Evolutionary conservation across 35 echinoderm and acorn worm genomes (phyloP).

Genomic region (Ptychodera flava): DNA sequence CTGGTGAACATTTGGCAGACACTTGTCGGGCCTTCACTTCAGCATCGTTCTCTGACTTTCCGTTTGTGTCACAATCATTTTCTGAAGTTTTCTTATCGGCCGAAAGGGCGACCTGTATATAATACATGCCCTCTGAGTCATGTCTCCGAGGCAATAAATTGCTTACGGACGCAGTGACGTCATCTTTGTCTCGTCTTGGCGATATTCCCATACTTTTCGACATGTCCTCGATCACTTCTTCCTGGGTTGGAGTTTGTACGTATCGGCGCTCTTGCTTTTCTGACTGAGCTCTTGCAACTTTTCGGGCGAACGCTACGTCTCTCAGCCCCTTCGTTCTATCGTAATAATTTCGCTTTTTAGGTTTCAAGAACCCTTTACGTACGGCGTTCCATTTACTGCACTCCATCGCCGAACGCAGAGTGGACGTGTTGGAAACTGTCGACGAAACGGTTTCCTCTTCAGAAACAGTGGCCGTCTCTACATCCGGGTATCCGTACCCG

Average conservation of each 20-base stretch:
- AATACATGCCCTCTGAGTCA: background rate
- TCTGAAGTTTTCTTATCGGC: background rate
- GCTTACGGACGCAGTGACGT: too few relatives aligned
- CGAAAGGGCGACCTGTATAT: background rate
- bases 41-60: background rate
- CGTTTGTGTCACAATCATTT: background rate
- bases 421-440: background rate
- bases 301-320: background rate
- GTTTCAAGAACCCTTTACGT: background rate
- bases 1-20: background rate
- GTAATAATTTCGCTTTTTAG: background rate
- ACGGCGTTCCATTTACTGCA: background rate
- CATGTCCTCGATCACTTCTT: background rate
- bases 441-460: background rate
- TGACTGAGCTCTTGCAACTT: background rate
- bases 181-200: too few relatives aligned
- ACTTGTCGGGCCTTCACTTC: background rate
- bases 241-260: background rate
- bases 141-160: too few relatives aligned
- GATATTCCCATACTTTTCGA: background rate
- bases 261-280: background rate
- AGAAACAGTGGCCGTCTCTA: background rate
- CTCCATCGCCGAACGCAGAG: background rate
- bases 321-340: background rate
- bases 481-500: constrained; percentile 82